Conservation (phyloP, 2,113 vertebrate species). For the Indri indri region DNA sequence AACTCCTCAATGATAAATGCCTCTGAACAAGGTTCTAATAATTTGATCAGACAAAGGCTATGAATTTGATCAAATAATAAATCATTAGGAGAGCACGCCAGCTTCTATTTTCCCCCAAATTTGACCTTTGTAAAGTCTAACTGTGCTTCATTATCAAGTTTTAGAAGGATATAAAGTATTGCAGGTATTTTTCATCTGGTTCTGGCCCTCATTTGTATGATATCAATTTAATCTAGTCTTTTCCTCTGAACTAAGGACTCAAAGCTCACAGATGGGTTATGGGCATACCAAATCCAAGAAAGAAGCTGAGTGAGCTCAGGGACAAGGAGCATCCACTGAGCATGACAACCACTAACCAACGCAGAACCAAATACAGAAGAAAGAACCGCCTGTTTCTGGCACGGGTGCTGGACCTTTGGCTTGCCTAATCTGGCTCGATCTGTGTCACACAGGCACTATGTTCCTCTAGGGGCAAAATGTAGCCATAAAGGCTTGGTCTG, state of each 20-base stretch:
- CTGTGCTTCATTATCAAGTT: neutral
- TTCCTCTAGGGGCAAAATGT: neutral
- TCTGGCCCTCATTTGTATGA: neutral
- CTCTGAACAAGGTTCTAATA: neutral
- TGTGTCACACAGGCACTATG: too few species aligned
- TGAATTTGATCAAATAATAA: constrained; percentile 20
- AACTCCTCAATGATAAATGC: neutral
- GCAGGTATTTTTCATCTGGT: neutral
- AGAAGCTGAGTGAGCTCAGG: neutral
- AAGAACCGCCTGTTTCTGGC: neutral
- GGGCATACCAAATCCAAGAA: neutral
- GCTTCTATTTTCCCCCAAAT: neutral
- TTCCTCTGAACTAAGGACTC: neutral
- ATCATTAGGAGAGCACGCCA: neutral
- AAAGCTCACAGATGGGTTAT: neutral
- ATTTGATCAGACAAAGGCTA: constrained; percentile 8
- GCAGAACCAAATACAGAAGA: neutral
- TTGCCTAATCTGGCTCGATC: neutral
- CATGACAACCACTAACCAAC: neutral
- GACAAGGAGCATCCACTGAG: too few species aligned
- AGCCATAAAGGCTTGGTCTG: neutral
- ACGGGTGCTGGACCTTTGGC: neutral
- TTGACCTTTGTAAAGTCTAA: neutral
- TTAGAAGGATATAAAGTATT: neutral
- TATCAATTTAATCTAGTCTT: neutral